Evolutionary conservation across 2,888 invertebrate genomes (phyloP).

Genomic region (Himalopsyche kuldschensis): DNA sequence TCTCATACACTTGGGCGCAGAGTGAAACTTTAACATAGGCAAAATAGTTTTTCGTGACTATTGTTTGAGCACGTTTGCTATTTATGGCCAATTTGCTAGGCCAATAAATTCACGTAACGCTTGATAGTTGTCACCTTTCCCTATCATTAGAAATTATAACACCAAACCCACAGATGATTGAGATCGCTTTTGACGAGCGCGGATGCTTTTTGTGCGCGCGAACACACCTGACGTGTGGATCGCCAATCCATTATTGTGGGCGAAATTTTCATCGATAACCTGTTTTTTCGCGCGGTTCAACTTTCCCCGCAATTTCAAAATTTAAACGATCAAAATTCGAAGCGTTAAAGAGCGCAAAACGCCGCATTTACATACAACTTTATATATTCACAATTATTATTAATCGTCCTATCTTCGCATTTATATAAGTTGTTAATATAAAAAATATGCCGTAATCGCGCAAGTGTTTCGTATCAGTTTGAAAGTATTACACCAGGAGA

Average conservation of each 20-base stretch:
- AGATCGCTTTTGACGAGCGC: not conserved
- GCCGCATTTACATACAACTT: not conserved
- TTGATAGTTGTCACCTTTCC: not conserved
- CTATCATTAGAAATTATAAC: not conserved
- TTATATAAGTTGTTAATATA: too few relatives aligned
- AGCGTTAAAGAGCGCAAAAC: not conserved
- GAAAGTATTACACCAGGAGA: too few relatives aligned
- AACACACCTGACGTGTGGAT: not conserved
- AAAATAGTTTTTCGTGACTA: not conserved
- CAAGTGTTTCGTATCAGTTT: too few relatives aligned
- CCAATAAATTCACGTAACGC: not conserved
- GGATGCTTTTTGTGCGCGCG: not conserved
- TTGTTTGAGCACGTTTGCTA: not conserved
- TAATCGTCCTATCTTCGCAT: too few relatives aligned
- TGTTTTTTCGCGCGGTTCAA: not conserved
- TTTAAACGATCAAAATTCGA: not conserved
- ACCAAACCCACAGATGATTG: not conserved
- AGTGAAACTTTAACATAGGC: not conserved
- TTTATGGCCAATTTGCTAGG: not conserved
- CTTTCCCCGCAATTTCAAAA: not conserved
- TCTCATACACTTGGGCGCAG: not conserved
- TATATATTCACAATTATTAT: not conserved
- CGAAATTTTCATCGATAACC: not conserved
- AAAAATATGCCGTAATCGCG: too few relatives aligned
- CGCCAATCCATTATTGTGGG: not conserved